These are phyloP conservation scores for Pica pica DNA, from an alignment of 2,113 vertebrate species.

Conservation along the genomic window DNA sequence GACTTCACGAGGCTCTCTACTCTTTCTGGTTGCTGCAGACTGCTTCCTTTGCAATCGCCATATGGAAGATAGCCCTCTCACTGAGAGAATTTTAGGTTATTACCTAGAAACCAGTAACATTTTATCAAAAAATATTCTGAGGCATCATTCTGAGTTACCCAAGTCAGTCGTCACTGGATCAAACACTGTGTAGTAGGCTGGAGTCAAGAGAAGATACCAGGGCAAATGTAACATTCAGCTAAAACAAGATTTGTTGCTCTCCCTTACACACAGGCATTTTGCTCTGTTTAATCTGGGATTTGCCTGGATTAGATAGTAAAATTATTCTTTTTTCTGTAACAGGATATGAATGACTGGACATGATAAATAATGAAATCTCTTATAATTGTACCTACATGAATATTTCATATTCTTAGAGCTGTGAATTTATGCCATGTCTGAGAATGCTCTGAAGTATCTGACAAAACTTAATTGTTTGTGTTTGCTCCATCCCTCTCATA, in stretches of 20 bases:
- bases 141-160: background rate
- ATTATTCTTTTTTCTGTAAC: background rate
- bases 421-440: background rate
- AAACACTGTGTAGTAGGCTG: background rate
- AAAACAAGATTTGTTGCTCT: background rate
- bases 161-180: background rate
- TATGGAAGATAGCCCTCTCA: background rate
- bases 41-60: background rate
- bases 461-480: background rate
- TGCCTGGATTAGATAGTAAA: background rate
- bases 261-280: background rate
- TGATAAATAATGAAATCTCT: background rate
- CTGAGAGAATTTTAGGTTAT: background rate
- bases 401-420: slow-evolving; percentile 2
- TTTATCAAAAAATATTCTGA: background rate
- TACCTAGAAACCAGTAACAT: background rate
- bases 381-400: slow-evolving; percentile 5
- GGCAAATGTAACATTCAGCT: background rate
- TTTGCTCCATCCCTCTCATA: background rate
- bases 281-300: background rate
- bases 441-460: background rate
- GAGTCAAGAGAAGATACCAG: background rate
- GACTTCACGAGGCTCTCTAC: background rate
- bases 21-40: background rate
- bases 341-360: background rate